Conservation (phyloP, 1,140 invertebrate genomes). For the Pseudobourletiella spinata region DNA sequence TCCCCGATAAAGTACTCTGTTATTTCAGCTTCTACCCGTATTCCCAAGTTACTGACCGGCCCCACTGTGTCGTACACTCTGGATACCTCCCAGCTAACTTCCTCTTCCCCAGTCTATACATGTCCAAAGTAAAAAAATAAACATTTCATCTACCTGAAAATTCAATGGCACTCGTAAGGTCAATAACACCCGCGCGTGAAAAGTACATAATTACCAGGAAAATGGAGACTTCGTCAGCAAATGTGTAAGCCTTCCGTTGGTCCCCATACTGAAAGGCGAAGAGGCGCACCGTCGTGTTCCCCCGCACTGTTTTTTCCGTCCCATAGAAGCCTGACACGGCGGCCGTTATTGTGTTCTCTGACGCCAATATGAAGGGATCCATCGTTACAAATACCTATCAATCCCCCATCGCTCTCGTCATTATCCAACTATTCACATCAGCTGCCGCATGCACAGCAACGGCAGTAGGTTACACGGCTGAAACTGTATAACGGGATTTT, state of each 20-base stretch:
- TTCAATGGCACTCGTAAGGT: too few relatives aligned
- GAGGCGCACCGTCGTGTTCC: slow-evolving; percentile 40
- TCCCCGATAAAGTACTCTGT: slow-evolving; percentile 41
- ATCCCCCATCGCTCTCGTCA: neutral
- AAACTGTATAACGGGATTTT: neutral
- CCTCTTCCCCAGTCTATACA: slow-evolving; percentile 10
- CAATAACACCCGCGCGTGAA: too few relatives aligned
- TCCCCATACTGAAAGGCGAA: slow-evolving; percentile 23
- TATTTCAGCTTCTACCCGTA: slow-evolving; percentile 39
- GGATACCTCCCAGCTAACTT: slow-evolving; percentile 20
- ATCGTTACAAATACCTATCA: slow-evolving; percentile 36
- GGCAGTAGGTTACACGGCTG: too few relatives aligned
- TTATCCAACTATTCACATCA: neutral
- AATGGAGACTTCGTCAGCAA: neutral
- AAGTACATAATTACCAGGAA: too few relatives aligned
- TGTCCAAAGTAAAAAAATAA: neutral
- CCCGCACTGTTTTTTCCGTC: slow-evolving; percentile 39
- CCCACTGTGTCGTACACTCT: slow-evolving; percentile 20
- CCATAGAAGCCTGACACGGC: slow-evolving; percentile 38
- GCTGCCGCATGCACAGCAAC: neutral
- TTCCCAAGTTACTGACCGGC: slow-evolving; percentile 26
- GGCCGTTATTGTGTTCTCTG: slow-evolving; percentile 39
- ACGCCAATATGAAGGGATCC: slow-evolving; percentile 41
- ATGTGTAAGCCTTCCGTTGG: neutral
- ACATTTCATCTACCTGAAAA: too few relatives aligned